Percentiles rank a stretch among this genome's conserved stretches.
Conservation (phyloP, 2,113 vertebrate genomes). For the Anoplopoma fimbria region DNA sequence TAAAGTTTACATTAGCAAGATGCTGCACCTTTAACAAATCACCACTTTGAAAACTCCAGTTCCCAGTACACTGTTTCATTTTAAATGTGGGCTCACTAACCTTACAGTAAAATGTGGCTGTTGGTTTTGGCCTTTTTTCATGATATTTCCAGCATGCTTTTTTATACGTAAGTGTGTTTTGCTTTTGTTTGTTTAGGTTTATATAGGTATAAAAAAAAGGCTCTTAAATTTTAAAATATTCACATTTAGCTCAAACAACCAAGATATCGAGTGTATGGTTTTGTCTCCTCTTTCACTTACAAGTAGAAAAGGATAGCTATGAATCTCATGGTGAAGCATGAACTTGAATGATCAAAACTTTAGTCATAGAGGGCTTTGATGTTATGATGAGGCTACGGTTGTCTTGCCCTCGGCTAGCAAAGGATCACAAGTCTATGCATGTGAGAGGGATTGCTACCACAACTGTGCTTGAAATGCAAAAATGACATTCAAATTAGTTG, state of each 20-base stretch:
- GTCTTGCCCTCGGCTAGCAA: constrained; percentile 18
- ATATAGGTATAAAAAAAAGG: not conserved
- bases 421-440: constrained; percentile 6
- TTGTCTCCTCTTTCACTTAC: not conserved
- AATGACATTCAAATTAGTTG: constrained; percentile 69
- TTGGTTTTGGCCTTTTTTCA: not conserved
- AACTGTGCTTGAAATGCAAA: constrained; percentile 69
- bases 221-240: not conserved
- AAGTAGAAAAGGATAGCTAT: not conserved
- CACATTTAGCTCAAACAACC: not conserved
- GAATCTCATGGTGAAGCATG: constrained; percentile 3
- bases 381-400: constrained; percentile 1
- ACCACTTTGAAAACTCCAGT: not conserved
- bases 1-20: not conserved
- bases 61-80: not conserved
- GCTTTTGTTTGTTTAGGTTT: not conserved
- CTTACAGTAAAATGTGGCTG: constrained; percentile 15
- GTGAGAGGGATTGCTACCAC: not conserved
- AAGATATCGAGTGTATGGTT: not conserved
- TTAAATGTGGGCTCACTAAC: not conserved
- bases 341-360: not conserved
- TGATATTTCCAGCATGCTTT: constrained; percentile 3
- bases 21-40: not conserved
- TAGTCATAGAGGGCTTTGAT: not conserved
- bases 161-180: not conserved